Evolutionary conservation across 53 echinoderm and acorn worm species (phyloP), one percentile per base, ranked within the genome.

Genomic region (Mesocentrotus franciscanus): DNA sequence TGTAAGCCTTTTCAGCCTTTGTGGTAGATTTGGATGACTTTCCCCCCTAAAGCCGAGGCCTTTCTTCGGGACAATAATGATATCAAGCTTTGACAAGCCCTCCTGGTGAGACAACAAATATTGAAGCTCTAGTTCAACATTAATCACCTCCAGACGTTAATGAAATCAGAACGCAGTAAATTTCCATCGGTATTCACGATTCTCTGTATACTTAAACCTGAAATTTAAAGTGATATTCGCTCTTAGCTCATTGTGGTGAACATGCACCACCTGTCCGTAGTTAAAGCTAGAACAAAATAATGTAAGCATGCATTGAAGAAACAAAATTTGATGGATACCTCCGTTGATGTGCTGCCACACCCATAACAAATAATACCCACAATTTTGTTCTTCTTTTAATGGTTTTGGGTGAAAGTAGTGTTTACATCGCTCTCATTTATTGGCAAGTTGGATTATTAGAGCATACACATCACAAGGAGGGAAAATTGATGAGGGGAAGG

Each of bases 351-450:
- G 87, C n/a, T 58, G 29, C 10, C 58, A 29, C 58, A 57, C 58
- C 34, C 58, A 29, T 59, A 59, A 1, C 59, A 84, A 57, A 87
- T 87, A 29, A 22, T 58, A 20, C n/a, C 58, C 9, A 55, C 42
- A 84, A 83, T 58, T 56, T 10, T n/a, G 11, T 58, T 59, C 56
- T 58, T 58, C n/a, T 13, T 13, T 4, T n/a, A 13, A 27, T 57
- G 57, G 15, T 58, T 58, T 87, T n/a, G 87, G 5, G 7, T 58
- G 27, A 87, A 87, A 81, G 14, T 81, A 16, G 4, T 87, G 58
- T 87, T 87, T 26, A 87, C 87, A 87, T 87, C 87, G 57, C 87
- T 58, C 58, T 87, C 58, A 87, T 16, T 57, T 57, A 56, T 39
- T 9, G 81, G 81, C 81, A 76, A 76, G 32, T 76, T 76, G 9